Evolutionary conservation across 2,888 invertebrate genomes (phyloP).

Genomic region (Caenorhabditis zanzibari): DNA sequence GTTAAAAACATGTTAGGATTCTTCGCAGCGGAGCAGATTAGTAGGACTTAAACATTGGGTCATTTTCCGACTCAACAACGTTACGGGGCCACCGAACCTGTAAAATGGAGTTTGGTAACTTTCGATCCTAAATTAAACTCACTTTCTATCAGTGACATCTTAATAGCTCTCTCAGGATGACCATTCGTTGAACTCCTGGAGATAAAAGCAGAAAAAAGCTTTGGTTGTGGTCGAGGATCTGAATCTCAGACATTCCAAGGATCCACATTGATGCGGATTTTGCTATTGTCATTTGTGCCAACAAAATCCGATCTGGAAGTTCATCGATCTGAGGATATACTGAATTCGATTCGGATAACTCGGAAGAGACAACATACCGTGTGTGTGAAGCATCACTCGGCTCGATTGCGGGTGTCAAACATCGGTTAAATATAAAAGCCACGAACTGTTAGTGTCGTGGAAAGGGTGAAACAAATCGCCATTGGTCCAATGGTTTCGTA

Average conservation of each 20-base stretch:
- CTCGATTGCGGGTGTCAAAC: slow-evolving; percentile 21
- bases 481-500: slow-evolving; percentile 42
- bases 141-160: slow-evolving; percentile 21
- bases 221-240: slow-evolving; percentile 44
- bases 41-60: slow-evolving; percentile 4
- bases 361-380: not conserved
- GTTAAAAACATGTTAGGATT: slow-evolving; percentile 8
- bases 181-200: slow-evolving; percentile 61
- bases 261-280: slow-evolving; percentile 35
- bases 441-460: slow-evolving; percentile 15
- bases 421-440: slow-evolving; percentile 15
- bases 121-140: not conserved
- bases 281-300: slow-evolving; percentile 4
- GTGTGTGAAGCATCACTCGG: slow-evolving; percentile 54
- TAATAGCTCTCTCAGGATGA: slow-evolving; percentile 37
- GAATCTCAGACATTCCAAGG: slow-evolving; percentile 48
- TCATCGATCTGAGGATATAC: not conserved
- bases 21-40: not conserved
- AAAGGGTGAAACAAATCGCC: slow-evolving; percentile 33
- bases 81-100: slow-evolving; percentile 10
- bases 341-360: not conserved
- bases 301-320: slow-evolving; percentile 22
- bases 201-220: not conserved
- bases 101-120: not conserved
- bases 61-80: not conserved